Conservation (phyloP, 2,113 vertebrate genomes). For the Damaliscus lunatus region DNA sequence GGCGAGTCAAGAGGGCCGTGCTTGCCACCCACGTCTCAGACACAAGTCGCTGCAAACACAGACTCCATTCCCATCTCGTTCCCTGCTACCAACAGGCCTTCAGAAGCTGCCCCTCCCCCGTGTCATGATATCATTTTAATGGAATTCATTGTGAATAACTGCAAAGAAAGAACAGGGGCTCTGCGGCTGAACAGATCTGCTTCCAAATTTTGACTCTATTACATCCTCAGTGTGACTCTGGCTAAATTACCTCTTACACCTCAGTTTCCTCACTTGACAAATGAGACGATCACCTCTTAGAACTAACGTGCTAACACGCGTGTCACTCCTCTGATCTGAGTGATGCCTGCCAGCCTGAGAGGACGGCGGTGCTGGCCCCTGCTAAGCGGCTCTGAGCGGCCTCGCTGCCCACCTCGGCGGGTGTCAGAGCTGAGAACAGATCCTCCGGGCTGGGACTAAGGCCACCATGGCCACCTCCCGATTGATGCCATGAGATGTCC, state of each 20-base stretch:
- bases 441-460: background rate
- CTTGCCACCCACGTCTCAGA: background rate
- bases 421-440: background rate
- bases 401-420: background rate
- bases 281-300: background rate
- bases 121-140: background rate
- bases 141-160: conserved; percentile 32
- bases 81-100: conserved; percentile 3
- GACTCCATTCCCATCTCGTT: background rate
- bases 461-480: background rate
- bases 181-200: background rate
- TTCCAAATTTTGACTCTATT: background rate
- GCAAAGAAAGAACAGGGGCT: background rate
- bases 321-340: background rate
- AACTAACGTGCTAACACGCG: background rate
- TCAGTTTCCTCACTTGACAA: conserved; percentile 25
- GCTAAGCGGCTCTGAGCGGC: background rate
- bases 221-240: background rate
- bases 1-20: background rate
- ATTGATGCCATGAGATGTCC: background rate
- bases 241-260: background rate
- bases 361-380: background rate
- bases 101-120: background rate
- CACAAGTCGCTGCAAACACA: background rate
- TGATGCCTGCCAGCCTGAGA: background rate